Percentiles rank a stretch among this genome's conserved stretches.
Evolutionary conservation across 2,113 vertebrate species (phyloP).

Genomic region (Pteropus alecto): DNA sequence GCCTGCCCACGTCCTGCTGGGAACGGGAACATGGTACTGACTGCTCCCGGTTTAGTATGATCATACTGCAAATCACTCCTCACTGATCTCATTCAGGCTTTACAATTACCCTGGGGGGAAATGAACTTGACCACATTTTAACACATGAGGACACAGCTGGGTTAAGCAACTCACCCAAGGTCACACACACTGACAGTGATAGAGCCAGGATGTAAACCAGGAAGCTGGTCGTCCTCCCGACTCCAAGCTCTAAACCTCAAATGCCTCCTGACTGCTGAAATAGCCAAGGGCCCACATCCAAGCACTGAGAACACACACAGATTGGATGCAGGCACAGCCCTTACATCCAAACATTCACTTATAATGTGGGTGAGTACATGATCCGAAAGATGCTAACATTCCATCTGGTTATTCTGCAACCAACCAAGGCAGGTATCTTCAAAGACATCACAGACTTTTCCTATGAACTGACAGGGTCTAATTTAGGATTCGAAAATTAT

Average conservation of each 20-base stretch:
- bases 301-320: not conserved
- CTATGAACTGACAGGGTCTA: not conserved
- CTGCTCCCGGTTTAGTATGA: too few species aligned
- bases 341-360: not conserved
- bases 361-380: not conserved
- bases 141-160: not conserved
- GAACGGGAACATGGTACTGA: accelerated
- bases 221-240: not conserved
- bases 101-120: not conserved
- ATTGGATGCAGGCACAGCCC: not conserved
- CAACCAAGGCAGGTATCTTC: conserved; percentile 3
- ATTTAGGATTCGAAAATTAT: not conserved
- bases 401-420: not conserved
- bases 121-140: not conserved
- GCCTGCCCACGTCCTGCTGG: not conserved
- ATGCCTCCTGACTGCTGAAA: not conserved
- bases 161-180: not conserved
- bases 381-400: not conserved
- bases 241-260: not conserved
- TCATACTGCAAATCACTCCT: not conserved
- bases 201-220: not conserved
- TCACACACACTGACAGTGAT: not conserved
- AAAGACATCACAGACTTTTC: not conserved
- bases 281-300: too few species aligned
- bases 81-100: not conserved